Evolutionary conservation across 37 sponge, comb jelly and placozoan species (phyloP), one percentile per base, ranked within the genome.

Genomic region (Bolinopsis microptera): DNA sequence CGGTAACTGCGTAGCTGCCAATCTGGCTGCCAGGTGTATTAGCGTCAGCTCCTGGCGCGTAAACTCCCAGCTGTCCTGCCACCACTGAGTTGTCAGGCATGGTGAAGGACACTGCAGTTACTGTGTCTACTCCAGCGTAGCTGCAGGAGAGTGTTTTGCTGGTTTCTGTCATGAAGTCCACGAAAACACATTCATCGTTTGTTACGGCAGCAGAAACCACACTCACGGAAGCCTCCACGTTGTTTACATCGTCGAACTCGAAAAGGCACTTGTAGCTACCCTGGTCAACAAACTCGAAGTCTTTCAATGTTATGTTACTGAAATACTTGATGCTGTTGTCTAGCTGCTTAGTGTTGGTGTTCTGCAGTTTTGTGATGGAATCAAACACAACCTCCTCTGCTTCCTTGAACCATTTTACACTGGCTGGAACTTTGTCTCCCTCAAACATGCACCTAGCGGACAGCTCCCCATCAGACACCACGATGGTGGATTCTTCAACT

Each of bases 321-420:
- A 36, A 35, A 37, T 34, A 80, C 38, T 36, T 35, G 38, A 80
- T 80, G 38, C 82, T 80, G 38, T 80, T 30, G 31, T 24, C 30
- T 34, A 80, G 82, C 82, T 80, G 82, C 23, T 35, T 35, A 8
- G 82, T 80, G 37, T 80, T 80, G 35, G 37, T 35, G 38, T 80
- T 80, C 23, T 35, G 37, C 1, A 80, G 16, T 1, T 33, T 80
- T 21, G 35, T 80, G 3, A 30, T 32, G 24, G 31, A 24, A 34
- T 80, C 82, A 35, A 80, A 80, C 38, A 13, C 38, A 24, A 80
- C 37, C 8, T 80, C 37, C 8, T 2, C 3, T 32, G 5, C 82
- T 16, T 22, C 82, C 35, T 35, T 80, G 33, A 8, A 80, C 82
- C 82, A 80, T 1, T 1, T 31, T 1, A 80, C 82, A 21, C 2